phyloP scores from a whole-genome alignment of 1,140 invertebrate genomes.

The Propsilocerus akamusi region DNA sequence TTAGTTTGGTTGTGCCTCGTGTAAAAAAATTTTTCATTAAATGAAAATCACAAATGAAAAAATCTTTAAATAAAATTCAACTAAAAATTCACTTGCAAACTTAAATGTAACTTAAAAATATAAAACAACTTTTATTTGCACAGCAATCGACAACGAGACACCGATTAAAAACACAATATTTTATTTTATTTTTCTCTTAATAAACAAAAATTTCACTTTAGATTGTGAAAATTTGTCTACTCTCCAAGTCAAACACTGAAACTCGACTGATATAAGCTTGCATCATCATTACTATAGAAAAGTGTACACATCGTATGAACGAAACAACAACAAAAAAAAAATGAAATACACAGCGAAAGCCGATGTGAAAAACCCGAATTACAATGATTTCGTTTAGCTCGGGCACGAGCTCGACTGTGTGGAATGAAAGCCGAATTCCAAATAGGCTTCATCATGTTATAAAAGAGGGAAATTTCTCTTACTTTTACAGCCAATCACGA shows the following conservation, averaged over 20 bases:
- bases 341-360: not conserved
- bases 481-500: no score
- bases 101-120: no score
- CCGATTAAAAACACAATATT: no score
- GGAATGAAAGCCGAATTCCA: no score
- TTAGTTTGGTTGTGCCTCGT: slow-evolving; percentile 1
- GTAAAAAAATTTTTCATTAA: slow-evolving; percentile 2
- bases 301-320: not conserved
- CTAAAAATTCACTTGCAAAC: no score
- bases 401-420: no score
- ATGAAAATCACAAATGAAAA: not conserved
- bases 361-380: not conserved
- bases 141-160: no score
- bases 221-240: slow-evolving; percentile 2
- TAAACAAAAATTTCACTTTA: not conserved
- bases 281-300: slow-evolving; percentile 3
- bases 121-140: no score
- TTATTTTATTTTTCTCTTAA: no score
- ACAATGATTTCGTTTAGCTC: no score
- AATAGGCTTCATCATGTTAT: no score
- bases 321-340: not conserved
- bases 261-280: slow-evolving; percentile 2
- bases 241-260: slow-evolving; percentile 3
- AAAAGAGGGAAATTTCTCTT: no score
- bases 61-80: not conserved